phyloP scores from a whole-genome alignment of 2,797 vertebrate species.

The Danio aesculapii region DNA sequence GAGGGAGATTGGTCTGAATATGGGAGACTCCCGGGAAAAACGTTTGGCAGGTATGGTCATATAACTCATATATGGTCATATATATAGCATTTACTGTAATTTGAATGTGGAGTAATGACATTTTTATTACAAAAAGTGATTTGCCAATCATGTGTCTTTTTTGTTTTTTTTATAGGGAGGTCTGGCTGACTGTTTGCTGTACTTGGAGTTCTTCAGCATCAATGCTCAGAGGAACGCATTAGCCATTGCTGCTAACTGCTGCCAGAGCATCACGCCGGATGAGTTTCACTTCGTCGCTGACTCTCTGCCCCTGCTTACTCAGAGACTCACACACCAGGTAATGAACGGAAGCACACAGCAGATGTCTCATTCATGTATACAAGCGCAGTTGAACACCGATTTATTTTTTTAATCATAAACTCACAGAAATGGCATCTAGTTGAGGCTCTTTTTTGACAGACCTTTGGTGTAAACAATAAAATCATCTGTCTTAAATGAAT shows the following conservation, averaged over 20 bases:
- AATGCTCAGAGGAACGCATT: conserved; percentile 99
- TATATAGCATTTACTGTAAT: too few species aligned
- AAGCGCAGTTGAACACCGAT: too few species aligned
- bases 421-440: not conserved
- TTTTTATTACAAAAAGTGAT: not conserved
- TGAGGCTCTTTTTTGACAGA: not conserved
- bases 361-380: too few species aligned
- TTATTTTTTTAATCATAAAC: too few species aligned
- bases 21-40: too few species aligned
- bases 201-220: conserved; percentile 99
- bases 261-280: conserved; percentile 98
- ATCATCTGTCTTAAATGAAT: not conserved
- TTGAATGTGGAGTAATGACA: not conserved
- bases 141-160: not conserved
- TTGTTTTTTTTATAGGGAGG: conserved; percentile 84
- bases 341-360: conserved; percentile 23
- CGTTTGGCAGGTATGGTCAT: too few species aligned
- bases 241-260: conserved; percentile 99
- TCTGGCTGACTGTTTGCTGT: conserved; percentile 95
- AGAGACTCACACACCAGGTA: conserved; percentile 98
- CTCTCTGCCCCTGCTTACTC: conserved; percentile 95
- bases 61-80: too few species aligned
- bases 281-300: conserved; percentile 99
- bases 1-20: too few species aligned
- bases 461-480: not conserved